Conservation (phyloP, 2,888 invertebrate species). For the Chrysodeixis includens region DNA sequence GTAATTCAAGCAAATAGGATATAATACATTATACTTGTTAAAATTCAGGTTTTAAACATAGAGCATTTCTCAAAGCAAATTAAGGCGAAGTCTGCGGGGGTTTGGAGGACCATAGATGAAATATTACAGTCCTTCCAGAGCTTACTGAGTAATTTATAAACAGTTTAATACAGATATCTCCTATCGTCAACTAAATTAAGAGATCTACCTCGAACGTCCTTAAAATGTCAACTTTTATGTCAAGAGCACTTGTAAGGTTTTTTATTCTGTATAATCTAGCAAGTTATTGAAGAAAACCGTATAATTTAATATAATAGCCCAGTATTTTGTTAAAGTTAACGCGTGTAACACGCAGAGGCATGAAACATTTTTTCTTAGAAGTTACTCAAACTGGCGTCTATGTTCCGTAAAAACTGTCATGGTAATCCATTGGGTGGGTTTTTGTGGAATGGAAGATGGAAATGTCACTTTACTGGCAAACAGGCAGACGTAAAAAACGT, state of each 20-base stretch:
- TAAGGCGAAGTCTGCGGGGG: neutral
- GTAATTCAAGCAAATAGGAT: neutral
- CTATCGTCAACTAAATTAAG: neutral
- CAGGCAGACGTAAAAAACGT: neutral
- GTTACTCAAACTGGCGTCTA: neutral
- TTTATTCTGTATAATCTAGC: neutral
- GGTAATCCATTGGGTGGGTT: neutral
- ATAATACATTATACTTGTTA: neutral
- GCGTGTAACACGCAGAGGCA: constrained; percentile 7
- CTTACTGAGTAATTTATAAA: neutral
- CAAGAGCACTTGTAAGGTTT: constrained; percentile 4
- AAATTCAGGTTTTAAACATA: neutral
- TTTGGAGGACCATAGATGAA: constrained; percentile 1
- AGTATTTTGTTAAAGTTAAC: constrained; percentile 4
- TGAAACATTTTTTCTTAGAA: neutral
- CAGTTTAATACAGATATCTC: neutral
- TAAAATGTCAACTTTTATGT: neutral
- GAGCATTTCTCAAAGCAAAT: constrained; percentile 4
- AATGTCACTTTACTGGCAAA: neutral
- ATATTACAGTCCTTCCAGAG: neutral
- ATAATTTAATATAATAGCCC: constrained; percentile 7
- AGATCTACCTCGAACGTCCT: neutral
- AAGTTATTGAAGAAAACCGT: constrained; percentile 9
- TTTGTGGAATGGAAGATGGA: neutral
- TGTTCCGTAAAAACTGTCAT: constrained; percentile 1